These are phyloP conservation scores for Gryllus bimaculatus DNA, from an alignment of 1,140 invertebrate species.

Conservation along the genomic window DNA sequence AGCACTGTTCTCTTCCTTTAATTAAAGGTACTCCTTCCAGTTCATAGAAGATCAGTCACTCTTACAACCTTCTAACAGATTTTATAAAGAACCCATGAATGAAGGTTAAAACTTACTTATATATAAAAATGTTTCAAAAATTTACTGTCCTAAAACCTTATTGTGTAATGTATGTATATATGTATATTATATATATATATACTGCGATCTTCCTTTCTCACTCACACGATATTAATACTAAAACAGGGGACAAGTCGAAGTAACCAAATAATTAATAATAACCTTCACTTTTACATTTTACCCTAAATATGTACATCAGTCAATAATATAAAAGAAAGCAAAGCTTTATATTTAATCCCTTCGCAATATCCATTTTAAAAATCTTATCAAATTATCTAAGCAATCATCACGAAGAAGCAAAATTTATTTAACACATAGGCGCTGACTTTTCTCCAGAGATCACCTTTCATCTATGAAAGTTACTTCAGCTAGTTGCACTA, in stretches of 20 bases:
- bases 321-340: constrained; percentile 20
- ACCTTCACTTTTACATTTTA: constrained; percentile 17
- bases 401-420: constrained; percentile 7
- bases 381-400: constrained; percentile 6
- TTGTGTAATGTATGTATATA: constrained; percentile 10
- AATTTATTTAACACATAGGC: constrained; percentile 13
- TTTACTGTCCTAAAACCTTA: constrained; percentile 5
- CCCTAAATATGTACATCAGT: constrained; percentile 22
- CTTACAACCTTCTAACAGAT: background rate
- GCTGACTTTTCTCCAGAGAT: constrained; percentile 12
- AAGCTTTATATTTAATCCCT: constrained; percentile 6
- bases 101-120: constrained; percentile 5
- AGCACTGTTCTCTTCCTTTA: background rate
- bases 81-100: constrained; percentile 5
- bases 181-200: background rate
- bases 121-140: constrained; percentile 6
- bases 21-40: background rate
- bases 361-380: constrained; percentile 5
- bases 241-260: constrained; percentile 24
- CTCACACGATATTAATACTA: constrained; percentile 15
- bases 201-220: background rate
- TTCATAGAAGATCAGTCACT: constrained; percentile 8
- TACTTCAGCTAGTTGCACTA: background rate
- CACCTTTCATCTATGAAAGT: background rate
- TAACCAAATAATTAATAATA: constrained; percentile 25